phyloP scores from a whole-genome alignment of 2,888 invertebrate species.

The Drosophila subquinaria region DNA sequence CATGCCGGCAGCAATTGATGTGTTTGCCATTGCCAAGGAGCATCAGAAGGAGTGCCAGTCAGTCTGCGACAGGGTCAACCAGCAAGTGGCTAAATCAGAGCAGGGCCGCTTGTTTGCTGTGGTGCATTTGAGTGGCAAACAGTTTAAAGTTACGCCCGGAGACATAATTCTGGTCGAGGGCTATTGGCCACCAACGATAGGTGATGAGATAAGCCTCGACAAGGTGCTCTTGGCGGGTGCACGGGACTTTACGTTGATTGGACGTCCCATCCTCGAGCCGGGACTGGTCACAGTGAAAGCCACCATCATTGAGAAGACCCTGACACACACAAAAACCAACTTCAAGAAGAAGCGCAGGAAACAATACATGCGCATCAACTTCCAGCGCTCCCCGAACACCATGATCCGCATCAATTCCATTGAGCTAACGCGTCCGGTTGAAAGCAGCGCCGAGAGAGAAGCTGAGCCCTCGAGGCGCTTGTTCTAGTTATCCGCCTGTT shows the following conservation, averaged over 20 bases:
- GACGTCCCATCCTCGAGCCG: slow-evolving; percentile 91
- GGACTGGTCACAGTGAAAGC: slow-evolving; percentile 91
- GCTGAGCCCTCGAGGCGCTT: slow-evolving; percentile 48
- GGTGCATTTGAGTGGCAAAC: slow-evolving; percentile 92
- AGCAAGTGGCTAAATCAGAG: slow-evolving; percentile 66
- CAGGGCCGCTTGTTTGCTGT: slow-evolving; percentile 89
- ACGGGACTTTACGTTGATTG: slow-evolving; percentile 92
- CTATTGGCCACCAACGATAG: slow-evolving; percentile 92
- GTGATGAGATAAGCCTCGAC: slow-evolving; percentile 92
- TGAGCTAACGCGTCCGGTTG: slow-evolving; percentile 86
- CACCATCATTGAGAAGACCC: slow-evolving; percentile 93
- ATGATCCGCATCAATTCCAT: slow-evolving; percentile 92
- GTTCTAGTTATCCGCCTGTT: slow-evolving; percentile 52
- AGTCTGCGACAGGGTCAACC: slow-evolving; percentile 79
- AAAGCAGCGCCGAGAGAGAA: slow-evolving; percentile 35
- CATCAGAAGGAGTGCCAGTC: slow-evolving; percentile 69
- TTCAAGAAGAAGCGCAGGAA: slow-evolving; percentile 92
- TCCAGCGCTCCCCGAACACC: slow-evolving; percentile 89
- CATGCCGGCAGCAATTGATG: slow-evolving; percentile 30
- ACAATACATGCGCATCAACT: slow-evolving; percentile 91
- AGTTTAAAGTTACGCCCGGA: slow-evolving; percentile 94
- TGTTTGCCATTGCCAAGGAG: slow-evolving; percentile 48
- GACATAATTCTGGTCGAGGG: slow-evolving; percentile 94
- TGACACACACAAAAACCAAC: slow-evolving; percentile 92
- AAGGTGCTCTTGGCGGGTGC: slow-evolving; percentile 93